phyloP scores from a whole-genome alignment of 2,113 vertebrate genomes.

The Melanerpes formicivorus region DNA sequence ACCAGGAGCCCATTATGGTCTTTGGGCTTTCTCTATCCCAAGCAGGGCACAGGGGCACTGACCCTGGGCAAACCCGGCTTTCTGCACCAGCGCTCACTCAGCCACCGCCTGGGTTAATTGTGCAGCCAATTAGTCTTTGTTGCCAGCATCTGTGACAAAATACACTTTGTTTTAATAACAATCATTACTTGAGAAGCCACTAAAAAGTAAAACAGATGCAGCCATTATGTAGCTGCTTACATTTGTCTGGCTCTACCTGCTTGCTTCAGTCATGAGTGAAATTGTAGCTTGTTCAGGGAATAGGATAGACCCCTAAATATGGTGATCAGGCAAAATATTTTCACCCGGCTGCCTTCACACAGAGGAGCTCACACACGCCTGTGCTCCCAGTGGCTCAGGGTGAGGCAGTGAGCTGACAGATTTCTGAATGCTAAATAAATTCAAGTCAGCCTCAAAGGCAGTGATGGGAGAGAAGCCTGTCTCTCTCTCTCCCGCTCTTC shows the following conservation, averaged over 20 bases:
- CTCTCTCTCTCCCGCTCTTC: neutral
- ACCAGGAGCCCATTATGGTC: neutral
- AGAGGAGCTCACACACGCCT: constrained; percentile 2
- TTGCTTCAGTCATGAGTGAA: constrained; percentile 60
- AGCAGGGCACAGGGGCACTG: neutral
- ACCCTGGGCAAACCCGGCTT: neutral
- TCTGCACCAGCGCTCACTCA: neutral
- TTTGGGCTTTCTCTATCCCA: neutral
- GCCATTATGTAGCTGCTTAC: constrained; percentile 32
- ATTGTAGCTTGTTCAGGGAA: constrained; percentile 58
- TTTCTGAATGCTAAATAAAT: constrained; percentile 40
- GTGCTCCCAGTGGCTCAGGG: constrained; percentile 25
- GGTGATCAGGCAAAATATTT: constrained; percentile 58
- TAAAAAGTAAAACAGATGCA: constrained; percentile 64
- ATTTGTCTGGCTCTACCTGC: constrained; percentile 18
- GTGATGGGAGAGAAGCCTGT: neutral
- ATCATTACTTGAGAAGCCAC: constrained; percentile 47
- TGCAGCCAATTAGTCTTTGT: constrained; percentile 51
- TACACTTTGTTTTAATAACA: constrained; percentile 57
- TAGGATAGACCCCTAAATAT: constrained; percentile 42
- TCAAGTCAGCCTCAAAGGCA: neutral
- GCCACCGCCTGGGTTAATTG: neutral
- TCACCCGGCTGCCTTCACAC: constrained; percentile 29
- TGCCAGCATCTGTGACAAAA: constrained; percentile 43
- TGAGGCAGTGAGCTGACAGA: constrained; percentile 22